These are phyloP conservation scores for Lytechinus variegatus DNA, from an alignment of 35 echinoderm and acorn worm genomes.

Conservation along the genomic window DNA sequence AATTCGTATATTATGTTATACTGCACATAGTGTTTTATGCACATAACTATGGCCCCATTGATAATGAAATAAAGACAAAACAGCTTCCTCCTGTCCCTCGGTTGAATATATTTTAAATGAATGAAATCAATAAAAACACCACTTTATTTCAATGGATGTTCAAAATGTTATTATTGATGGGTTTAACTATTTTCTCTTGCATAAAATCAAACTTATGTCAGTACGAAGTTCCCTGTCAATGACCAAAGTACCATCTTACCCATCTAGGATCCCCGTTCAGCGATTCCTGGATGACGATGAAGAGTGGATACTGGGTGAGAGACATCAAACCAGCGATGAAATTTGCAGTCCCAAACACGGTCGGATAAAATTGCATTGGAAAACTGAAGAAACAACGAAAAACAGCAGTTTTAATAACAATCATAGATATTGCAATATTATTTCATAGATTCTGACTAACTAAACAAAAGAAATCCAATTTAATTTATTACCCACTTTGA, in stretches of 20 bases:
- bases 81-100: too few relatives aligned
- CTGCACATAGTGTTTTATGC: too few relatives aligned
- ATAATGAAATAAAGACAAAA: too few relatives aligned
- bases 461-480: too few relatives aligned
- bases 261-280: neutral
- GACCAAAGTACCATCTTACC: neutral
- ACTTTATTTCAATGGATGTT: neutral
- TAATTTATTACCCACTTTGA: too few relatives aligned
- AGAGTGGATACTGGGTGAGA: constrained; percentile 9
- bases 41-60: too few relatives aligned
- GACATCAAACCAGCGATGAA: neutral
- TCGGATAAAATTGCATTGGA: constrained; percentile 31
- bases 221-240: neutral
- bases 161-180: neutral
- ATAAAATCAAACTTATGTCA: neutral
- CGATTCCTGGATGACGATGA: constrained; percentile 14
- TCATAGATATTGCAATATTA: too few relatives aligned
- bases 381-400: neutral
- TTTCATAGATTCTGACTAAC: too few relatives aligned
- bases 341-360: neutral
- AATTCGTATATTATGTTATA: too few relatives aligned
- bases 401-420: too few relatives aligned
- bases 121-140: too few relatives aligned
- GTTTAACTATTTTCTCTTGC: neutral
- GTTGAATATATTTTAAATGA: too few relatives aligned